These are phyloP conservation scores for Ceratoteleas bidentatus DNA, from an alignment of 1,140 invertebrate genomes.

Conservation along the genomic window DNA sequence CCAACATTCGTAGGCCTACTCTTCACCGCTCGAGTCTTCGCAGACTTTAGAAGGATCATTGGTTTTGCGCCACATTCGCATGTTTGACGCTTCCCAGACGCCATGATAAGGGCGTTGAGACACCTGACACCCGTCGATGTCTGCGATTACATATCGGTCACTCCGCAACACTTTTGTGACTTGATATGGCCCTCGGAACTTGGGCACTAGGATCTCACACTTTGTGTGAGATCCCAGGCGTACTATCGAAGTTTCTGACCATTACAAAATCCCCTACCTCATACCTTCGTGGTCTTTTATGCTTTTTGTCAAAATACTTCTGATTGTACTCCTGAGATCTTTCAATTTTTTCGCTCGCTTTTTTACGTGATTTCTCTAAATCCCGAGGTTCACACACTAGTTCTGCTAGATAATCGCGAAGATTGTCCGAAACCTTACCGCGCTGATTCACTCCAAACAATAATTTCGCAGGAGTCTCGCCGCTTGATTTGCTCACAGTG, in stretches of 20 bases:
- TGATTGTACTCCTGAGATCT: not conserved
- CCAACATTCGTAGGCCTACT: not conserved
- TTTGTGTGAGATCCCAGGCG: conserved; percentile 61
- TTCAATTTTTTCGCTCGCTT: conserved; percentile 1
- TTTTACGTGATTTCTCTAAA: not conserved
- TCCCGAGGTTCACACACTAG: not conserved
- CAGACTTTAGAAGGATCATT: not conserved
- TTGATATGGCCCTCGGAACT: conserved; percentile 65
- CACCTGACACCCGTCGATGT: conserved; percentile 49
- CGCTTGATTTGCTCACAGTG: conserved; percentile 8
- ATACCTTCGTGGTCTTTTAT: conserved; percentile 49
- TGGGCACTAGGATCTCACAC: conserved; percentile 60
- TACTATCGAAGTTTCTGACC: conserved; percentile 61
- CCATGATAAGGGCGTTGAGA: conserved; percentile 25
- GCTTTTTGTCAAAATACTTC: conserved; percentile 35
- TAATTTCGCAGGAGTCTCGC: conserved; percentile 30
- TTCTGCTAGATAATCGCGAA: not conserved
- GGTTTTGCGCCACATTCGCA: not conserved
- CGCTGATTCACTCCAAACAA: conserved; percentile 58
- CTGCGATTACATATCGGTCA: conserved; percentile 60
- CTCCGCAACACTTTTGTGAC: conserved; percentile 59
- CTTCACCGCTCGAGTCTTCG: not conserved
- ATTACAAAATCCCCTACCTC: conserved; percentile 63
- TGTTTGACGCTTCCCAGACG: conserved; percentile 19
- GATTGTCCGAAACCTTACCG: conserved; percentile 30